These are phyloP conservation scores for Tinamus guttatus DNA, from an alignment of 2,113 vertebrate species.

Conservation along the genomic window DNA sequence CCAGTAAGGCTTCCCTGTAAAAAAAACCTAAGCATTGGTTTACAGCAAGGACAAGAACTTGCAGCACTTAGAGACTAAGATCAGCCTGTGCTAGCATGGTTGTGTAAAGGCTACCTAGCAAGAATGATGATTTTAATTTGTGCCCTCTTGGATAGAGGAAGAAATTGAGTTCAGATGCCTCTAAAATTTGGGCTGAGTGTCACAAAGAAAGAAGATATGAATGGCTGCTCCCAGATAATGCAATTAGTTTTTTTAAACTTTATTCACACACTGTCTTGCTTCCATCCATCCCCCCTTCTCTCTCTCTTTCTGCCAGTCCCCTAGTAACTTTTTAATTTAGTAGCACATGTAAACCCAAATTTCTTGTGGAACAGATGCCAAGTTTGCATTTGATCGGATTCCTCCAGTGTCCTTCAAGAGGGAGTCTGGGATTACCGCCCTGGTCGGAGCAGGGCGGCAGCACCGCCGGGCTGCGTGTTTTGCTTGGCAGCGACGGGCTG, in stretches of 20 bases:
- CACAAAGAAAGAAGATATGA: not conserved
- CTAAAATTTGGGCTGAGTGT: not conserved
- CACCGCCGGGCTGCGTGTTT: not conserved
- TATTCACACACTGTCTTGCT: not conserved
- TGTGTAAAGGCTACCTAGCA: not conserved
- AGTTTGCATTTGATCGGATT: not conserved
- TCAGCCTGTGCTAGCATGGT: not conserved
- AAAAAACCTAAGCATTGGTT: too few relatives aligned
- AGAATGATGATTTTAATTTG: not conserved
- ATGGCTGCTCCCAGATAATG: not conserved
- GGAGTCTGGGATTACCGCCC: not conserved
- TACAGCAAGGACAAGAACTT: too few relatives aligned
- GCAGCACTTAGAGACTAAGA: not conserved
- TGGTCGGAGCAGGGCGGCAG: not conserved
- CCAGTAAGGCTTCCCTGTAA: too few relatives aligned
- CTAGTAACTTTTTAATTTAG: not conserved
- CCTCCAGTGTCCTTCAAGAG: not conserved
- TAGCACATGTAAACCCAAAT: not conserved
- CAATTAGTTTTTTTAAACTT: not conserved
- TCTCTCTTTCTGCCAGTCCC: not conserved
- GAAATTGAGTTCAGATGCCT: not conserved
- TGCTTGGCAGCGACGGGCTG: not conserved
- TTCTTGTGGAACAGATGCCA: not conserved
- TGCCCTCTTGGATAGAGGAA: too few relatives aligned
- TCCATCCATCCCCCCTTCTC: not conserved